Percentiles rank a stretch among this genome's conserved stretches.
These are phyloP conservation scores for Atta cephalotes DNA, from an alignment of 1,140 invertebrate genomes.

Conservation along the genomic window DNA sequence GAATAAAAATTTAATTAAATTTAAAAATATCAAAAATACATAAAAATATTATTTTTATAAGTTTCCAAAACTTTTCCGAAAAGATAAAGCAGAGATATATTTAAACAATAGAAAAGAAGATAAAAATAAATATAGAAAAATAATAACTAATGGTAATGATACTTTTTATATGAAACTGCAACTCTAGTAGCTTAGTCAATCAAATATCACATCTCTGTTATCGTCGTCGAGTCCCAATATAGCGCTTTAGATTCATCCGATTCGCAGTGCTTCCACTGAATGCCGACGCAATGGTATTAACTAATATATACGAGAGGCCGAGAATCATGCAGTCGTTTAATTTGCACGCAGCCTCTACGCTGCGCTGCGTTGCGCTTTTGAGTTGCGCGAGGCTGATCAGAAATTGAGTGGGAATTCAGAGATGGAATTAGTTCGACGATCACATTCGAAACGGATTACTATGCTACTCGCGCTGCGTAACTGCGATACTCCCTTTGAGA, in stretches of 20 bases:
- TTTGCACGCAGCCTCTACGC: constrained; percentile 12
- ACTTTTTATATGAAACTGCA: neutral
- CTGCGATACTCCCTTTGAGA: constrained; percentile 6
- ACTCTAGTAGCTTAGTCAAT: neutral
- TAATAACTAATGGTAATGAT: neutral
- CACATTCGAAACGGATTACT: constrained; percentile 39
- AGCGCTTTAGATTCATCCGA: neutral
- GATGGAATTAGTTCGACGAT: constrained; percentile 27
- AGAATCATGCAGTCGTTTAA: constrained; percentile 40
- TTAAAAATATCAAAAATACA: neutral
- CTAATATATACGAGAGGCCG: constrained; percentile 27
- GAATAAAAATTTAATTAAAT: neutral
- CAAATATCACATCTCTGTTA: neutral
- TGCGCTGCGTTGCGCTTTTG: constrained; percentile 33
- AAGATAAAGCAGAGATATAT: neutral
- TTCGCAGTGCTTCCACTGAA: constrained; percentile 1
- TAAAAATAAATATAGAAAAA: neutral
- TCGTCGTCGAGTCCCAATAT: neutral
- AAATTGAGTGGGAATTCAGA: constrained; percentile 50
- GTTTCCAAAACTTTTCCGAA: neutral
- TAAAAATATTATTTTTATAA: neutral
- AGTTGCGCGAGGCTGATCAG: constrained; percentile 12
- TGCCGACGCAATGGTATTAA: constrained; percentile 3
- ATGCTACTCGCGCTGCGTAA: constrained; percentile 1
- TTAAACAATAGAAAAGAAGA: neutral